Evolutionary conservation across 2,113 vertebrate genomes (phyloP), one percentile per base, ranked within the genome.

Genomic region (Pachyramphus minor): DNA sequence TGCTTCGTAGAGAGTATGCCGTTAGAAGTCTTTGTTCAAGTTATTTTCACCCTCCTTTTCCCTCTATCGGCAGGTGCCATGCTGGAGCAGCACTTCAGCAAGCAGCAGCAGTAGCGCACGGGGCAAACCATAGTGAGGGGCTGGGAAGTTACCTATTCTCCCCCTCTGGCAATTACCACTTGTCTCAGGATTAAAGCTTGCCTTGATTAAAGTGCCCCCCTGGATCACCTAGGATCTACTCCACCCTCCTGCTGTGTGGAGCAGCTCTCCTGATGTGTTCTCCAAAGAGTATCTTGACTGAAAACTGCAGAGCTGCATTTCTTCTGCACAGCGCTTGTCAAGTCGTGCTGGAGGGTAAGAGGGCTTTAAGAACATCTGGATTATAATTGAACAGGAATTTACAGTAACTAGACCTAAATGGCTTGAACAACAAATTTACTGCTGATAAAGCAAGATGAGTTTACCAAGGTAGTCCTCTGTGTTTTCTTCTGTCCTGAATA

Each of bases 11-110:
- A 68, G 82, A 52, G 7, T 24, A 62, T 49, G 15, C 60, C 20
- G 85, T 96, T n/a, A 83, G 35, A 78, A 68, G 14, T 18, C 28
- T 59, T 84, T 82, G 8, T 91, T 72, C 12, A 12, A 37, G 21
- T 30, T 72, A n/a, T 66, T 90, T 91, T 88, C 53, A 56, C 28
- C 7, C 12, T 9, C 35, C 35, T 63, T 91, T 75, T 37, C 22
- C 8, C 3, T 0, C 0, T 42, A 45, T 74, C 0, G 0, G 63
- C 59, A 42, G n/a, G 25, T 45, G 64, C 30, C 0, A 1, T 50
- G 64, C 28, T 37, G 50, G 73, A 81, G 50, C 37, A 74, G 12
- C 0, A 1, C n/a, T 66, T 39, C 45, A 78, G 37, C 35, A 53
- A 28, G 45, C 14, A 37, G 16, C 41, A 66, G 33, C 6, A 5